Conservation (phyloP, 2,113 vertebrate species). For the Mungos mungo region DNA sequence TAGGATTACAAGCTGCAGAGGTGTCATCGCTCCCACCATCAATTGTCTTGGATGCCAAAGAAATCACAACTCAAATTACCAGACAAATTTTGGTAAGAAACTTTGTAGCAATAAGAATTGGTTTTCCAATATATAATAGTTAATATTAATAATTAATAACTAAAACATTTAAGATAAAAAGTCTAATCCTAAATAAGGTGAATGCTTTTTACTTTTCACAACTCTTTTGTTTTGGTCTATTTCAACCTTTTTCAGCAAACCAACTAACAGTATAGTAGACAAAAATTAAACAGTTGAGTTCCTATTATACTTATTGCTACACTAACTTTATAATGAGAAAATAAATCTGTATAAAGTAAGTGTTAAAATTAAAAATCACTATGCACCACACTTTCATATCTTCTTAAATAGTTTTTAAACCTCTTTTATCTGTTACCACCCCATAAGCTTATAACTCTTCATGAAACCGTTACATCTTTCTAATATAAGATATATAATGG, state of each 20-base stretch:
- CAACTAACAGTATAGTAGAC: neutral
- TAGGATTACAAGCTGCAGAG: slow-evolving; percentile 95
- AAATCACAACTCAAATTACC: slow-evolving; percentile 87
- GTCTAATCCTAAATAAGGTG: neutral
- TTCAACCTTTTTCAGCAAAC: neutral
- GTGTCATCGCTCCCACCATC: slow-evolving; percentile 90
- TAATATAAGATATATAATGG: slow-evolving; percentile 24
- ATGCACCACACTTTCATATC: neutral
- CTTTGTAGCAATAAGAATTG: neutral
- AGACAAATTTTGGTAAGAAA: slow-evolving; percentile 91
- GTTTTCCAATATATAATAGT: slow-evolving; percentile 12
- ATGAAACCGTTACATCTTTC: neutral
- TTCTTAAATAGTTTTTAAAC: slow-evolving; percentile 33
- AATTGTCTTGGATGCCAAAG: slow-evolving; percentile 91
- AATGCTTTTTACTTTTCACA: neutral
- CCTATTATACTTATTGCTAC: neutral
- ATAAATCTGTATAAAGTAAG: slow-evolving; percentile 14
- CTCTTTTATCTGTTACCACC: neutral
- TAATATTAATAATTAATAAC: neutral
- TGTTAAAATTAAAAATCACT: slow-evolving; percentile 40
- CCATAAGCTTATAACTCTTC: neutral
- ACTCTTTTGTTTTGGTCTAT: neutral
- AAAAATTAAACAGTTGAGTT: slow-evolving; percentile 30
- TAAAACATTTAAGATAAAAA: slow-evolving; percentile 33
- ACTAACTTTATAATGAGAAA: slow-evolving; percentile 48